Percentiles rank a stretch among this genome's conserved stretches.
These are phyloP conservation scores for Prionace glauca DNA, from an alignment of 2,797 vertebrate species.

Conservation along the genomic window DNA sequence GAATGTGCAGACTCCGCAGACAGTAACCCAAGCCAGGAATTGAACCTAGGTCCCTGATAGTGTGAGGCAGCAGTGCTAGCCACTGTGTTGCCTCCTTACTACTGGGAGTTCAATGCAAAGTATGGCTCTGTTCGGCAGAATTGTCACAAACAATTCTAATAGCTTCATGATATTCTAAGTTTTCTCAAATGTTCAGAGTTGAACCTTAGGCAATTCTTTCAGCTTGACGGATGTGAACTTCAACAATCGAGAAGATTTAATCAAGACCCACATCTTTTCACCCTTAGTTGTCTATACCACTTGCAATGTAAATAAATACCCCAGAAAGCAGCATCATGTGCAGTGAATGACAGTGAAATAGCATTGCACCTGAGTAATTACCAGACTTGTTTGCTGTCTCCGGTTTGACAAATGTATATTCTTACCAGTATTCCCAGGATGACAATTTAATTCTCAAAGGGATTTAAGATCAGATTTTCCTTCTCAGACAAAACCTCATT, in stretches of 20 bases:
- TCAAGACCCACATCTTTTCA: background rate
- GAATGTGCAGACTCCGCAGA: too few species aligned
- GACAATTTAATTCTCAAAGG: background rate
- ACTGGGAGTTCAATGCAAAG: background rate
- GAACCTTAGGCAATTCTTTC: background rate
- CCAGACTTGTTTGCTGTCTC: background rate
- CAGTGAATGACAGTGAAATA: background rate
- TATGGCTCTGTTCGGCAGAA: too few species aligned
- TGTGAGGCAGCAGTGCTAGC: too few species aligned
- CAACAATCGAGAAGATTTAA: background rate
- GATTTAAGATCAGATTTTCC: background rate
- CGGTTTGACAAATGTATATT: background rate
- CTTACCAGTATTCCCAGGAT: background rate
- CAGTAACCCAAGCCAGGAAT: too few species aligned
- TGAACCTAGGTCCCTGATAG: too few species aligned
- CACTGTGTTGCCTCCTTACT: background rate
- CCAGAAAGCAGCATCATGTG: background rate
- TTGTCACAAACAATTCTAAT: background rate
- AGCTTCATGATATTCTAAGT: background rate
- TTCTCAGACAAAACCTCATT: slow-evolving; percentile 9
- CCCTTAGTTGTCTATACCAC: too few species aligned
- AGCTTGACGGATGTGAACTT: background rate
- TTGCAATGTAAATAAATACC: background rate
- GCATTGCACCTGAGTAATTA: background rate
- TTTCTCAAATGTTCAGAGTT: background rate